Percentiles rank a stretch among this genome's conserved stretches.
Evolutionary conservation across 2,113 vertebrate genomes (phyloP).

Genomic region (Cyanistes caeruleus): DNA sequence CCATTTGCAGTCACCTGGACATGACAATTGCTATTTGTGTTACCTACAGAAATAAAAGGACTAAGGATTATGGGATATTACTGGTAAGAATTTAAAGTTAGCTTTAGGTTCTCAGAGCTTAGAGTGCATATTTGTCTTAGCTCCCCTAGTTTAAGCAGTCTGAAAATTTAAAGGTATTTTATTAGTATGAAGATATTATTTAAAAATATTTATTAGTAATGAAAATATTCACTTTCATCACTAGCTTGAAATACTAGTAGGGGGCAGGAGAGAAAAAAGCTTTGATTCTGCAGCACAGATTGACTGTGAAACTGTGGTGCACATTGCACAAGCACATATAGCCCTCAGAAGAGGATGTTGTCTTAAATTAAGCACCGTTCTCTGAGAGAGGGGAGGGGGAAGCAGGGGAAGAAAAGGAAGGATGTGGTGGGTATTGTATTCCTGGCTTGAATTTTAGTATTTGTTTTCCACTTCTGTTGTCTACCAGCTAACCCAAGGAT

Average conservation of each 20-base stretch:
- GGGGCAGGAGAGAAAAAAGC: not conserved
- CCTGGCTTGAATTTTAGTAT: not conserved
- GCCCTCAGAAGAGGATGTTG: not conserved
- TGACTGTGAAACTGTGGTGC: not conserved
- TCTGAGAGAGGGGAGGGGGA: not conserved
- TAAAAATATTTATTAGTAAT: too few relatives aligned
- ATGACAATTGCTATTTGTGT: not conserved
- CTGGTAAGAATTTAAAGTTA: not conserved
- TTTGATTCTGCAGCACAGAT: not conserved
- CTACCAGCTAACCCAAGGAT: not conserved
- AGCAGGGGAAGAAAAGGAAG: slow-evolving; percentile 19
- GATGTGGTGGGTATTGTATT: not conserved
- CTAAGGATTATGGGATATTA: not conserved
- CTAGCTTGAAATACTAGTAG: not conserved
- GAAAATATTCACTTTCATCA: not conserved
- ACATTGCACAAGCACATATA: not conserved
- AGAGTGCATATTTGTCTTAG: not conserved
- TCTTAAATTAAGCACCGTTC: not conserved
- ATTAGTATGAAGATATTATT: not conserved
- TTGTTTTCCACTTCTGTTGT: not conserved
- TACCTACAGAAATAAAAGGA: not conserved
- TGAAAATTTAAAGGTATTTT: not conserved
- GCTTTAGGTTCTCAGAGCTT: not conserved
- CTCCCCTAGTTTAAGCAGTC: not conserved
- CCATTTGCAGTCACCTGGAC: not conserved